These are phyloP conservation scores for Caerostris extrusa DNA, from an alignment of 1,140 invertebrate species.

Conservation along the genomic window DNA sequence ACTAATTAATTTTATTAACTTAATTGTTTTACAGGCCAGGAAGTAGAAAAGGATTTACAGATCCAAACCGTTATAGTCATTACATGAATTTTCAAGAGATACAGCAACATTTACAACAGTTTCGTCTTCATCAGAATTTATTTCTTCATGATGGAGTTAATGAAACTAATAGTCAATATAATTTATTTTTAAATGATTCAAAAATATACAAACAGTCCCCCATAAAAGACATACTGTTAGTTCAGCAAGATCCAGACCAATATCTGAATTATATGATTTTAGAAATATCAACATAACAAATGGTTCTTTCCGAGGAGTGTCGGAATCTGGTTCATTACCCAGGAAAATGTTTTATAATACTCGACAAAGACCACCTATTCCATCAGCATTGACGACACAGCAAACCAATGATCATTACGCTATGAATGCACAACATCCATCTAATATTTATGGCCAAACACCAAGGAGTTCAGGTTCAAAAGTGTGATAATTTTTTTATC, in stretches of 20 bases:
- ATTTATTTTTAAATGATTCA: not conserved
- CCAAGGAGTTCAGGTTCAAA: conserved; percentile 57
- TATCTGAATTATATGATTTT: conserved; percentile 61
- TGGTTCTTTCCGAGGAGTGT: not conserved
- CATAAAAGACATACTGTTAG: conserved; percentile 73
- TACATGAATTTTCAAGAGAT: conserved; percentile 93
- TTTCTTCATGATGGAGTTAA: not conserved
- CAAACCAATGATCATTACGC: not conserved
- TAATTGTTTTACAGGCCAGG: conserved; percentile 82
- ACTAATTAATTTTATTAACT: no score
- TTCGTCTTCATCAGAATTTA: conserved; percentile 54
- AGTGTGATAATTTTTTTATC: conserved; percentile 49
- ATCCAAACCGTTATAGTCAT: conserved; percentile 87
- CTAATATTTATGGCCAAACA: conserved; percentile 25
- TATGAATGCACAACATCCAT: conserved; percentile 19
- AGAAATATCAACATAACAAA: not conserved
- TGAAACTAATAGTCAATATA: not conserved
- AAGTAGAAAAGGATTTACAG: conserved; percentile 82
- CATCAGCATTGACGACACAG: conserved; percentile 48
- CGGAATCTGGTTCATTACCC: conserved; percentile 67
- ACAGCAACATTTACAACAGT: conserved; percentile 87
- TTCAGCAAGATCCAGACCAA: conserved; percentile 60
- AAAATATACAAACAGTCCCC: conserved; percentile 35
- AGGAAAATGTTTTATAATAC: conserved; percentile 54
- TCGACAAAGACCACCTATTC: conserved; percentile 64